Base-by-base conservation (phyloP, 2,113 vertebrate species). In the Notarius quadriscutis region DNA sequence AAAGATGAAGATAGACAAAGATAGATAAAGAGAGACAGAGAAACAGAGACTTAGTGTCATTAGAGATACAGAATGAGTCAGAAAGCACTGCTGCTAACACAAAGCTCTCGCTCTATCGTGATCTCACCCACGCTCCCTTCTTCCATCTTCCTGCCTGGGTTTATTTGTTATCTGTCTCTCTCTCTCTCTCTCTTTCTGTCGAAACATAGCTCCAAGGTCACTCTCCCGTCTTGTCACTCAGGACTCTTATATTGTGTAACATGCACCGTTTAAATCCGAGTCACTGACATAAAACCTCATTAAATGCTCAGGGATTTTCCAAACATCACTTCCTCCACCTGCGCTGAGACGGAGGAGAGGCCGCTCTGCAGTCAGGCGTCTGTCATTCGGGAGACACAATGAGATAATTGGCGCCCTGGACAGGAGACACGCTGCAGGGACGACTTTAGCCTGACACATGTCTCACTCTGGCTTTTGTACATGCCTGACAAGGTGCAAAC, bases 371-470 rank as follows among this genome's bases (percentile, higher is more conserved):
- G 9, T 11, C 63, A 71, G 78, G 53, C 20, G 30, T 34, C 81
- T 84, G 67, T 50, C 72, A 89, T 90, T 63, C 86, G 86, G 58
- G 81, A 90, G 77, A 63, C 83, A 82, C 86, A 91, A 83, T 84
- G 14, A 85, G 86, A 87, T 93, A 93, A 94, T 94, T 93, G 93
- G 91, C 91, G 89, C 90, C 81, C 84, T 83, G 89, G 89, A 91
- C 91, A 86, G 82, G 84, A 86, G 84, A 84, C 62, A 87, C 65
- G 62, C 83, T 87, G 89, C 58, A 51, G 65, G 67, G 79, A 86
- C 69, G 87, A 84, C 87, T 89, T 89, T 83, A 60, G 62, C 79
- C 88, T 90, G 91, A 78, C 92, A 92, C 89, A 90, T 92, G 93
- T 89, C 91, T 89, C 55, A 75, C 90, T 88, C 89, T 58, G 81